These are phyloP conservation scores for Oreohelix idahoensis DNA, from an alignment of 1,140 invertebrate genomes.

Conservation along the genomic window DNA sequence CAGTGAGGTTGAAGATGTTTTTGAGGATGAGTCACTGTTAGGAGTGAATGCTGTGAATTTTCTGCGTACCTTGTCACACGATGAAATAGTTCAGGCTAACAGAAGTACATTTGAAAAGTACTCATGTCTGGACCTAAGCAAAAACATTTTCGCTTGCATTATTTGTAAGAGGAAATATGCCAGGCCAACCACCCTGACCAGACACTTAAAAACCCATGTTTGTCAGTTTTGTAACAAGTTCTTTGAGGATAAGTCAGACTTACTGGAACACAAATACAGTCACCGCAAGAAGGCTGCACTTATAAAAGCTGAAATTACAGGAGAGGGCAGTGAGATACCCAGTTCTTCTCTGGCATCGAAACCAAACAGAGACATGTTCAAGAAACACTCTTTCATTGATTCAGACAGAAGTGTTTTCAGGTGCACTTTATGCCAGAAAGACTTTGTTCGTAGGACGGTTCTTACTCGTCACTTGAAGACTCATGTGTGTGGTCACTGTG, in stretches of 20 bases:
- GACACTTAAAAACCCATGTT: constrained; percentile 30
- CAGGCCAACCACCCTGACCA: constrained; percentile 17
- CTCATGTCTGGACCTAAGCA: constrained; percentile 1
- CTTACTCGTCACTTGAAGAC: constrained; percentile 32
- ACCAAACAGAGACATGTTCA: constrained; percentile 15
- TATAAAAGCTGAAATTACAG: constrained; percentile 4
- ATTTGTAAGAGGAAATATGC: constrained; percentile 34
- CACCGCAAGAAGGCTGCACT: constrained; percentile 16
- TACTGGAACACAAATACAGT: constrained; percentile 18
- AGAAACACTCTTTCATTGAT: constrained; percentile 27
- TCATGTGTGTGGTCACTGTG: constrained; percentile 20
- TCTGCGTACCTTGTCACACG: constrained; percentile 5
- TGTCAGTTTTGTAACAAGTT: constrained; percentile 32
- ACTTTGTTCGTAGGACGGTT: constrained; percentile 29
- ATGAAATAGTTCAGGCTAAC: constrained; percentile 28
- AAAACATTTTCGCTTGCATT: constrained; percentile 22
- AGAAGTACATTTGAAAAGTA: constrained; percentile 9
- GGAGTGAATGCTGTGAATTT: not conserved
- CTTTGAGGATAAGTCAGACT: constrained; percentile 27
- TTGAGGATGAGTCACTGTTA: not conserved
- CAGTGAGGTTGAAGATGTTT: not conserved
- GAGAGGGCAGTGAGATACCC: not conserved
- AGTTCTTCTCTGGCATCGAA: not conserved
- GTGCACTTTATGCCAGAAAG: constrained; percentile 8
- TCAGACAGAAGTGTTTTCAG: not conserved